Conservation (phyloP, 2,888 invertebrate species). For the Eustalomyia histrio region DNA sequence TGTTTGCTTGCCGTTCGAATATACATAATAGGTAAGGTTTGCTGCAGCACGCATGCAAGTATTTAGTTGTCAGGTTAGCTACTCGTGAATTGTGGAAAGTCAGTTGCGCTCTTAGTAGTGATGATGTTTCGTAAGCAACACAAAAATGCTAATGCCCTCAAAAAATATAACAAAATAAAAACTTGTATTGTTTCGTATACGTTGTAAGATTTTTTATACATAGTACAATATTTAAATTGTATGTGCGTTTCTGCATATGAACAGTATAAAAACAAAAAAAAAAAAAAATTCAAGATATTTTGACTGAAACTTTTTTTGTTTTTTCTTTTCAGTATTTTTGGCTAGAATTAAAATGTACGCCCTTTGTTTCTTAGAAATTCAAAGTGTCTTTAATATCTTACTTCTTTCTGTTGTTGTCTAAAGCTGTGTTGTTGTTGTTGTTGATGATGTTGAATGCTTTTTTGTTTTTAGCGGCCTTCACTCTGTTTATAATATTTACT, state of each 20-base stretch:
- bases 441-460: neutral
- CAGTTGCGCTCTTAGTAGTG: conserved; percentile 48
- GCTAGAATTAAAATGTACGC: conserved; percentile 54
- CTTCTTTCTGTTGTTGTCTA: conserved; percentile 9
- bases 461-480: neutral
- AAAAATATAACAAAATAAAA: conserved; percentile 52
- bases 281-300: conserved; percentile 13
- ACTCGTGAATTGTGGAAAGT: conserved; percentile 53
- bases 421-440: conserved; percentile 1
- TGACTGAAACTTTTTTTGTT: conserved; percentile 32
- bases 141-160: conserved; percentile 65
- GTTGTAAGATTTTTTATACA: conserved; percentile 53
- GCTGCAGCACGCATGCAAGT: conserved; percentile 63
- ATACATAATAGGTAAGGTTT: conserved; percentile 59
- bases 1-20: conserved; percentile 58
- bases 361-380: conserved; percentile 41
- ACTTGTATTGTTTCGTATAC: conserved; percentile 66
- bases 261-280: neutral
- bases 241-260: conserved; percentile 20
- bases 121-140: conserved; percentile 59
- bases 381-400: conserved; percentile 19
- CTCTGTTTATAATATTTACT: neutral
- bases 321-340: conserved; percentile 28
- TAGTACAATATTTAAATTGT: no score
- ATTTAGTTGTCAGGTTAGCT: conserved; percentile 49